phyloP scores from a whole-genome alignment of 2,797 vertebrate genomes.

The Phyllotis vaccarum region DNA sequence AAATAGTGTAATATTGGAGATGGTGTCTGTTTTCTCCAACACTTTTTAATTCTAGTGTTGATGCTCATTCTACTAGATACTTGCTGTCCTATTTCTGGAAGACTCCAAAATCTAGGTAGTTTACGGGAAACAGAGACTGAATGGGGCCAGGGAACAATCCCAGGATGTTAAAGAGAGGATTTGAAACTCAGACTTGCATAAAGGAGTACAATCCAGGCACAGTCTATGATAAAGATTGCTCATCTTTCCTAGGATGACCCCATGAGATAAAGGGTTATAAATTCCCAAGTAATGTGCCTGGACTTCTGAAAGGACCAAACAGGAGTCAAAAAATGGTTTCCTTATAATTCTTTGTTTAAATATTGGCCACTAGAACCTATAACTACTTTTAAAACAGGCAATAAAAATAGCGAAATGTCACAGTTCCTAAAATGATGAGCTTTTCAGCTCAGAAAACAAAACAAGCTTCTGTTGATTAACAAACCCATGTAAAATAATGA shows the following conservation, averaged over 20 bases:
- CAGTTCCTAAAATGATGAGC: rapidly evolving
- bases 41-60: background rate
- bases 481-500: background rate
- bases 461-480: background rate
- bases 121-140: background rate
- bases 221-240: background rate
- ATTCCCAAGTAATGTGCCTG: background rate
- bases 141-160: background rate
- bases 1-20: background rate
- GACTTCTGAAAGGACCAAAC: background rate
- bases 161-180: background rate
- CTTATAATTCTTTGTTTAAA: background rate
- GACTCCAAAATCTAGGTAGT: background rate
- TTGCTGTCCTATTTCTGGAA: background rate
- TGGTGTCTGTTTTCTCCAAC: background rate
- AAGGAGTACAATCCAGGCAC: background rate
- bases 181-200: background rate
- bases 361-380: background rate
- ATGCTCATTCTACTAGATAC: background rate
- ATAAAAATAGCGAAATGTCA: background rate
- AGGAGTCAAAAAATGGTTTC: background rate
- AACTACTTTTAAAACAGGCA: background rate
- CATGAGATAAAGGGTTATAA: background rate
- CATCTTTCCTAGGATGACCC: background rate
- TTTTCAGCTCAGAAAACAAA: background rate